Evolutionary conservation across 2,888 invertebrate species (phyloP).

Genomic region (Globia sparganii): DNA sequence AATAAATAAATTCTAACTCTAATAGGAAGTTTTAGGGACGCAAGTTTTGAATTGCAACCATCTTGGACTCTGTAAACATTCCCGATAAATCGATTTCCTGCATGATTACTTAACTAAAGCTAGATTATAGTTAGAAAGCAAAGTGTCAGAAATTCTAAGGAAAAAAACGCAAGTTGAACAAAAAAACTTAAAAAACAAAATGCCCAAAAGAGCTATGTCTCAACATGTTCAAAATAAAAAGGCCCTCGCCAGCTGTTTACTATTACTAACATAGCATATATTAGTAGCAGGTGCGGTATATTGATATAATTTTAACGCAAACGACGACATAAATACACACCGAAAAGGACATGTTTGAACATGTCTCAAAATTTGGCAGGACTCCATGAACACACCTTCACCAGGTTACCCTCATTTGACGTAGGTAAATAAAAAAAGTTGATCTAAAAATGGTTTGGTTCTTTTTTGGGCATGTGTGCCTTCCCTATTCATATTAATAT

Average conservation of each 20-base stretch:
- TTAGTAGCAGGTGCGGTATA: conserved; percentile 63
- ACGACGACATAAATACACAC: conserved; percentile 35
- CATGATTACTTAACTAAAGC: background rate
- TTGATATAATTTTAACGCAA: conserved; percentile 63
- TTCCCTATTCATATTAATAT: background rate
- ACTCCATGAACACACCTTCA: conserved; percentile 52
- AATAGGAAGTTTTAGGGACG: too few species aligned
- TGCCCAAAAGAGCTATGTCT: conserved; percentile 14
- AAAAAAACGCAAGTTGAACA: background rate
- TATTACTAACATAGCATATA: conserved; percentile 61
- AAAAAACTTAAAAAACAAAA: background rate
- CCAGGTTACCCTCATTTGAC: conserved; percentile 28
- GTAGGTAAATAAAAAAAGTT: conserved; percentile 24
- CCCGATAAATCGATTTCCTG: background rate
- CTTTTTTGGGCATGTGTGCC: conserved; percentile 1
- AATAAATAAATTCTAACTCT: too few species aligned
- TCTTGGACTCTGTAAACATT: background rate
- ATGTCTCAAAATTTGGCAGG: conserved; percentile 59
- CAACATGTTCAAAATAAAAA: conserved; percentile 47
- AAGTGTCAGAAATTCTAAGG: background rate
- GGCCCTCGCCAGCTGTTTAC: conserved; percentile 51
- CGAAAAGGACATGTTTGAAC: conserved; percentile 40
- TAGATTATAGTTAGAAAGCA: background rate
- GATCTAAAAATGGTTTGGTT: conserved; percentile 2
- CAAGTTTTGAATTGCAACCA: too few species aligned